Evolutionary conservation across 2,113 vertebrate genomes (phyloP).

Genomic region (Corythornis cristatus): DNA sequence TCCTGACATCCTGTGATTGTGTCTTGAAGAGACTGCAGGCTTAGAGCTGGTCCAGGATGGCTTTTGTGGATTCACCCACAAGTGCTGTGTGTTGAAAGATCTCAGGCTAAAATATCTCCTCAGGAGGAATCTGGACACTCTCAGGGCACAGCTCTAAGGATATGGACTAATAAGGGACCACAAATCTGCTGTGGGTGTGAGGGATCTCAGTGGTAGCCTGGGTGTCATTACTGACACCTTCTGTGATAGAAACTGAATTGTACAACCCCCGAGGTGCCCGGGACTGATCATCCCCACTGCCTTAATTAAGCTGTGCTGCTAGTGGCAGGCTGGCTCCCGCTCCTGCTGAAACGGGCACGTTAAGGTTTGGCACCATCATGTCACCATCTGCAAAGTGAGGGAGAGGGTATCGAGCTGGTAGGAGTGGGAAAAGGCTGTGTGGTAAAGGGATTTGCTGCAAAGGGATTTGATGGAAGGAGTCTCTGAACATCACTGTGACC

Average conservation of each 20-base stretch:
- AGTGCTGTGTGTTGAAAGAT: not conserved
- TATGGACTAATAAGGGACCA: not conserved
- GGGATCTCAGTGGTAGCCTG: not conserved
- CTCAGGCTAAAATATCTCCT: accelerated
- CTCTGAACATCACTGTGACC: not conserved
- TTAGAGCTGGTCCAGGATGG: not conserved
- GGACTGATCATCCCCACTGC: accelerated
- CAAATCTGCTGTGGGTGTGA: not conserved
- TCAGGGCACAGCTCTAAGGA: not conserved
- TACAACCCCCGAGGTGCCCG: not conserved
- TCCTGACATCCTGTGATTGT: too few species aligned
- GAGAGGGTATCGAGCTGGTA: not conserved
- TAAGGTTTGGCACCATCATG: not conserved
- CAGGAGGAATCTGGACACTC: not conserved
- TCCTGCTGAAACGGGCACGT: not conserved
- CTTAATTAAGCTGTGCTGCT: not conserved
- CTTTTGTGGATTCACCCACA: not conserved
- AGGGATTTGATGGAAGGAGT: not conserved
- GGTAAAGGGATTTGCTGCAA: not conserved
- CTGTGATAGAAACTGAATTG: not conserved
- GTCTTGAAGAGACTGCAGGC: not conserved
- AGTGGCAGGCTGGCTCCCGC: not conserved
- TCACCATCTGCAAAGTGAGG: not conserved
- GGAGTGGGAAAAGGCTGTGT: not conserved
- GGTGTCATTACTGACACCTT: not conserved